A percentile compares a stretch with the other conserved stretches of the same genome.
Evolutionary conservation across 30 jellyfish, hydroid and myxozoan genomes (phyloP).

Genomic region (Morbakka virulenta): DNA sequence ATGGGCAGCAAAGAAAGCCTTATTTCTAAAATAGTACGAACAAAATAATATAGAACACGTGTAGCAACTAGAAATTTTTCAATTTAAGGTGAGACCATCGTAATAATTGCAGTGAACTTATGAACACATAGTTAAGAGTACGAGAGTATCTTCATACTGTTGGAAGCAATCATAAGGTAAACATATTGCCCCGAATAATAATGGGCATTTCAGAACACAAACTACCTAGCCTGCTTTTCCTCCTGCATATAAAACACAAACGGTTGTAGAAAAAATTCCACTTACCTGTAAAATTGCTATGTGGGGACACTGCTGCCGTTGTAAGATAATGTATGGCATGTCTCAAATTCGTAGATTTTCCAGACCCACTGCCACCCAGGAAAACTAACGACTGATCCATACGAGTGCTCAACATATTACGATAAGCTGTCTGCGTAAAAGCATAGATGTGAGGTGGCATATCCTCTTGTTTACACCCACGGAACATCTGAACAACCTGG

Average conservation of each 20-base stretch:
- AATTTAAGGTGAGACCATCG: no score
- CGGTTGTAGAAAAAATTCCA: not conserved
- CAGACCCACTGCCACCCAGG: slow-evolving; percentile 94
- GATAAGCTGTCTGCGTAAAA: slow-evolving; percentile 89
- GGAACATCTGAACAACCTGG: slow-evolving; percentile 90
- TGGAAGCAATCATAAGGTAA: not conserved
- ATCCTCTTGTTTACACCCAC: slow-evolving; percentile 95
- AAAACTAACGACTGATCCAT: slow-evolving; percentile 81
- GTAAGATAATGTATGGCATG: slow-evolving; percentile 69
- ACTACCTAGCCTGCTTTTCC: not conserved
- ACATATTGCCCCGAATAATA: no score
- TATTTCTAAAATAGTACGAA: no score
- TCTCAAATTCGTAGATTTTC: slow-evolving; percentile 75
- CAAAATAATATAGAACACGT: no score
- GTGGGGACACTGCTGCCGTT: slow-evolving; percentile 59
- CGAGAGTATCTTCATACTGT: not conserved
- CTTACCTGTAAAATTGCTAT: slow-evolving; percentile 70
- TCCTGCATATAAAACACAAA: not conserved
- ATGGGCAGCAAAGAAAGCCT: no score
- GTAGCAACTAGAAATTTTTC: no score
- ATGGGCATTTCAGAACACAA: no score
- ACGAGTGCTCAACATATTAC: slow-evolving; percentile 83
- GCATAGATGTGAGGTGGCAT: slow-evolving; percentile 99
- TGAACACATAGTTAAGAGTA: not conserved
- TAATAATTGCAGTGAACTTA: no score